A percentile compares a stretch with the other conserved stretches of the same genome.
These are phyloP conservation scores for Clupea harengus DNA, from an alignment of 2,113 vertebrate genomes.

Conservation along the genomic window DNA sequence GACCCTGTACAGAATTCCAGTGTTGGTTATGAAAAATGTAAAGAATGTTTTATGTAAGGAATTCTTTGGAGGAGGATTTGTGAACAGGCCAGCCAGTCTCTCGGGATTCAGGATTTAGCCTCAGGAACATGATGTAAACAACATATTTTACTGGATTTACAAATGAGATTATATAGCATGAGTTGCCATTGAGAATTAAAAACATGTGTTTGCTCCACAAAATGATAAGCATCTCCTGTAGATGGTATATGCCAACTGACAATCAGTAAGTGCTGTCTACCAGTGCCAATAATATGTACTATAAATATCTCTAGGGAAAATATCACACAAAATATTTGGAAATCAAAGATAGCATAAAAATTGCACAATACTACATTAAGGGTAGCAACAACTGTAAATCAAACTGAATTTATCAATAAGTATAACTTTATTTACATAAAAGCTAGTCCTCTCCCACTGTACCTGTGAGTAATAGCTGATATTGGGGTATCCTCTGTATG, in stretches of 20 bases:
- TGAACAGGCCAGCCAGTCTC: background rate
- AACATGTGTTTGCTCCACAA: background rate
- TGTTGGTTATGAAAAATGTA: background rate
- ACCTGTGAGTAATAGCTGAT: slow-evolving; percentile 93
- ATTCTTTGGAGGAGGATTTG: background rate
- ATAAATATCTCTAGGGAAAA: background rate
- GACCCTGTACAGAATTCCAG: background rate
- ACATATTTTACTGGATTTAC: slow-evolving; percentile 2
- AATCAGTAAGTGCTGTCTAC: background rate
- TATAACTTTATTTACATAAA: background rate
- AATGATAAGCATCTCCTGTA: background rate
- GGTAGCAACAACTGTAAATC: background rate
- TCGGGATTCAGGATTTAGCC: background rate
- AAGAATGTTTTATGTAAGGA: background rate
- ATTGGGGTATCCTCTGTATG: slow-evolving; percentile 96
- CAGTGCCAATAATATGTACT: no score
- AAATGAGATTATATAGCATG: background rate
- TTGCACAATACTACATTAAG: background rate
- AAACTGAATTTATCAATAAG: background rate
- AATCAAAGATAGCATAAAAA: background rate
- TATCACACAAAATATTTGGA: background rate
- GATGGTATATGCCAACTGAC: background rate
- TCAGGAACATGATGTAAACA: slow-evolving; percentile 9
- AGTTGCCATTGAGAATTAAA: background rate
- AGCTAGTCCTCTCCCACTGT: slow-evolving; percentile 27